Evolutionary conservation across 2,797 vertebrate species (phyloP), one percentile per base, ranked within the genome.

Genomic region (Gouania willdenowi): DNA sequence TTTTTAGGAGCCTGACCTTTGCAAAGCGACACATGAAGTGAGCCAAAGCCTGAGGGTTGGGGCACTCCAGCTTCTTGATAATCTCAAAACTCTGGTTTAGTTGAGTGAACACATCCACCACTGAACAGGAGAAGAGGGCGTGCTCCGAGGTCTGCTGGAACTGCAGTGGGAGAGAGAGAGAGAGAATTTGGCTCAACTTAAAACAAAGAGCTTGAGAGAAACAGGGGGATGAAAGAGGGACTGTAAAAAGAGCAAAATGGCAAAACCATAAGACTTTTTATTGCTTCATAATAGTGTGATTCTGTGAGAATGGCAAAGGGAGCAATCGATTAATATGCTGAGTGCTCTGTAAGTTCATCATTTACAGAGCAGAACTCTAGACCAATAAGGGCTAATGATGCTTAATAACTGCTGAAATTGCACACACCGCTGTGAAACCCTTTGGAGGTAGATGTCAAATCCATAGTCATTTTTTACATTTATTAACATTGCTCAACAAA

Each of bases 1-100:
- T 41, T 47, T 9, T 12, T 47, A 26, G 68, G 18, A 47, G 46
- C 47, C 80, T 78, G 77, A 98, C 97, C 92, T 97, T 98, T 14
- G 97, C 94, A 79, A 99, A 99, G 75, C 96, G 93, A 75, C 94
- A 92, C 97, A 99, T 97, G 83, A 97, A 91, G 81, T 97, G 97
- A 76, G 94, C 95, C 6, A 99, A 86, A 11, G 95, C 94, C 79
- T 98, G 94, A 19, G 97, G 97, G 75, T 99, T 97, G 10, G 97
- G 97, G 51, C 97, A 99, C 80, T 99, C 96, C 69, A 99, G 81
- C 76, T 99, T 99, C 86, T 90, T 95, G 72, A 99, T 97, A 55
- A 99, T 98, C 86, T 98, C 95, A 79, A 98, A 98, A 73, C 94
- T 99, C 84, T 99, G 97, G 82, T 97, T 99, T 46, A 99, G 93